Conservation (phyloP, 2,888 invertebrate genomes). For the Rotaria magnacalcarata region DNA sequence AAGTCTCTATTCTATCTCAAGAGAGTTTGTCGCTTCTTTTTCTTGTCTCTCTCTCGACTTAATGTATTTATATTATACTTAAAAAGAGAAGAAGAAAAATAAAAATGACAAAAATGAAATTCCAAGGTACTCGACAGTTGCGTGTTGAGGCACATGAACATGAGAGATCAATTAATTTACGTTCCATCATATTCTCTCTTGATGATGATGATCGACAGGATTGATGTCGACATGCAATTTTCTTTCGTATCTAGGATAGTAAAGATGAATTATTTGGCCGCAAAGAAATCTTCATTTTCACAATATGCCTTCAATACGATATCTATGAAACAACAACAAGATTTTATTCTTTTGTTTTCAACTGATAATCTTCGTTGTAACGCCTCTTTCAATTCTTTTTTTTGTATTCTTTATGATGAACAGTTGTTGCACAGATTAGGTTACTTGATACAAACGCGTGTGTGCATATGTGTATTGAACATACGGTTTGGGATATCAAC, state of each 20-base stretch:
- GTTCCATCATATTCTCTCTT: neutral
- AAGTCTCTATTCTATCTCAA: conserved; percentile 13
- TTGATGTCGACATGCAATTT: conserved; percentile 23
- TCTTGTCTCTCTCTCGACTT: neutral
- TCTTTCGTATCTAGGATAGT: neutral
- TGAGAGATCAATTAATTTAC: conserved; percentile 15
- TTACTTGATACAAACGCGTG: neutral
- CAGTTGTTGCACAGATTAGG: conserved; percentile 22
- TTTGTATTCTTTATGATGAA: neutral
- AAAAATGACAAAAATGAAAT: neutral
- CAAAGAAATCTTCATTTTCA: neutral
- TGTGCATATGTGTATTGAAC: neutral
- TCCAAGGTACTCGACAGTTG: conserved; percentile 25
- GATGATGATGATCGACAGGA: conserved; percentile 29
- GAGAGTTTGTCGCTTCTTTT: neutral
- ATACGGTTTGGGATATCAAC: conserved; percentile 16
- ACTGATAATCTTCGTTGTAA: conserved; percentile 7
- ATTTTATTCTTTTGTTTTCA: neutral
- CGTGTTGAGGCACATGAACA: neutral
- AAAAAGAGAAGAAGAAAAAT: neutral
- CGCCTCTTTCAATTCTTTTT: neutral
- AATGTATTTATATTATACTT: neutral
- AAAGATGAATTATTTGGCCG: conserved; percentile 8
- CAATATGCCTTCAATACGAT: conserved; percentile 8
- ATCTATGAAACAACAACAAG: neutral